phyloP scores from a whole-genome alignment of 1,140 invertebrate species.

The Apis dorsata region DNA sequence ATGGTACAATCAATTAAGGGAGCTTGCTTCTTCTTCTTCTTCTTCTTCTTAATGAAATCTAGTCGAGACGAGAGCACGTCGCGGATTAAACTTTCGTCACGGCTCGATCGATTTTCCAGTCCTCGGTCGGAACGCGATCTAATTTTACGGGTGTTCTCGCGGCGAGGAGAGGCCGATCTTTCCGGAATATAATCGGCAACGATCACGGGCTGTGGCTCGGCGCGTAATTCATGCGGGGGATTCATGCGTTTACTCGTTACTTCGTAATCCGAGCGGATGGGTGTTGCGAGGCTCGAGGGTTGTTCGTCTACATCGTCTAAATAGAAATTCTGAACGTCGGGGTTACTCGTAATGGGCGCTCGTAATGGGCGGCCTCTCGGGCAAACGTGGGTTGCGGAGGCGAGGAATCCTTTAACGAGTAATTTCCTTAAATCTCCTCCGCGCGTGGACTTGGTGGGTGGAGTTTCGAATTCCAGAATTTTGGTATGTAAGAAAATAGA shows the following conservation, averaged over 20 bases:
- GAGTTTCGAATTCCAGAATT: too few species aligned
- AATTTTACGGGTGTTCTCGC: slow-evolving; percentile 4
- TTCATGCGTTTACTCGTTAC: slow-evolving; percentile 24
- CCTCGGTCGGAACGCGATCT: not conserved
- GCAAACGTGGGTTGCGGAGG: not conserved
- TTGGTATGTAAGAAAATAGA: too few species aligned
- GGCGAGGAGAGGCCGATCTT: not conserved
- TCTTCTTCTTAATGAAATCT: slow-evolving; percentile 26
- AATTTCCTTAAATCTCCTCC: not conserved
- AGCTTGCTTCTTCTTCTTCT: too few species aligned
- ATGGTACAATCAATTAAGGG: slow-evolving; percentile 53
- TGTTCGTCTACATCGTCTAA: slow-evolving; percentile 26
- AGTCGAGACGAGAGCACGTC: slow-evolving; percentile 4
- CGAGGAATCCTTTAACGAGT: not conserved
- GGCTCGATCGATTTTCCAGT: slow-evolving; percentile 19
- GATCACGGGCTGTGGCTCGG: not conserved
- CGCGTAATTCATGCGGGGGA: slow-evolving; percentile 14
- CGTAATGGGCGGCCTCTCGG: not conserved
- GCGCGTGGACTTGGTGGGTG: not conserved
- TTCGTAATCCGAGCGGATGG: slow-evolving; percentile 15
- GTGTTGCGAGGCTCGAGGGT: not conserved
- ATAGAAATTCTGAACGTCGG: slow-evolving; percentile 34
- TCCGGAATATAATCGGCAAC: slow-evolving; percentile 3
- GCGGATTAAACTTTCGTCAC: not conserved
- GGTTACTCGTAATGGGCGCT: slow-evolving; percentile 23